Base-by-base conservation (phyloP, 2,113 vertebrate genomes). In the Tonatia bakeri region DNA sequence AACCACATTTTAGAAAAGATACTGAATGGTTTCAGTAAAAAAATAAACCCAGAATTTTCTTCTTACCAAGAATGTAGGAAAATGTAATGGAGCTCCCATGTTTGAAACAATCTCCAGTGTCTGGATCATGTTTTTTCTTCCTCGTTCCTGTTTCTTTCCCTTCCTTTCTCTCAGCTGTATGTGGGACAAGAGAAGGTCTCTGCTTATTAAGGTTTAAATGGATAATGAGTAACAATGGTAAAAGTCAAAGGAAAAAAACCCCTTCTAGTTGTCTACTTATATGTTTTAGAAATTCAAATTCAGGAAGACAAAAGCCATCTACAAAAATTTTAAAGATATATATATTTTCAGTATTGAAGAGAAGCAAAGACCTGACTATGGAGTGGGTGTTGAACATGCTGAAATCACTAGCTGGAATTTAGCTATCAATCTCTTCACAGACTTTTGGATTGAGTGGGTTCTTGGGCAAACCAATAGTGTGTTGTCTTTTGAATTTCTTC, bases 251-350 rank as follows among this genome's bases (percentile, higher is more conserved):
- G 8, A 67, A 65, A 67, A 67, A 72, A 20, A 59, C 5, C 24
- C 33, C 52, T 70, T 6, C 38, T 95, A 22, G 13, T 31, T 47
- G 45, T 80, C 38, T 89, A 28, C n/a, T 65, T 77, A 43, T 19
- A 72, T 40, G 86, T 22, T 47, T 90, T 90, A 96, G 64, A 67
- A 86, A 94, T 91, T 87, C 84, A 61, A 65, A 47, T 73, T 87
- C 77, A 91, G 83, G 40, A 91, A 89, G 81, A 45, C 54, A 88
- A 61, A 77, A 80, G 24, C 38, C 16, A 77, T 47, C 43, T 50
- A 3, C 77, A 77, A 83, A 90, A 82, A 87, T 40, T 87, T 56
- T 72, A 72, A 82, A 77, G 47, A 31, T 64, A 83, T 64, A 75
- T 64, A 7, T 31, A 47, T 67, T 84, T 82, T 91, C 22, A 90